These are phyloP conservation scores for Trichonephila clavipes DNA, from an alignment of 1,140 invertebrate species.

Conservation along the genomic window DNA sequence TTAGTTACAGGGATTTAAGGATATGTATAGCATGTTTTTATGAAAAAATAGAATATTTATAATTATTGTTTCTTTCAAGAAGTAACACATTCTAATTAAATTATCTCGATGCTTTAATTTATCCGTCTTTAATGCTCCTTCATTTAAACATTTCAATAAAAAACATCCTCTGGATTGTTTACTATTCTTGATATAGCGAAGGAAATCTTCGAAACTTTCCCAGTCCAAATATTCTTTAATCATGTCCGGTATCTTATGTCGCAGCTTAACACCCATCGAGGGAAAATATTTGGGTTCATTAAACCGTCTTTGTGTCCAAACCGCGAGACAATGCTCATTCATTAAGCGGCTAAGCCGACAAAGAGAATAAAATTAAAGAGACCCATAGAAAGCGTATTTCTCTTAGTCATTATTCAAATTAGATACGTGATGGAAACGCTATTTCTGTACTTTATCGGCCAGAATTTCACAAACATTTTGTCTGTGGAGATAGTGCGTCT, in stretches of 20 bases:
- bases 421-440: conserved; percentile 18
- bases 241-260: not conserved
- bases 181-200: too few relatives aligned
- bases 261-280: not conserved
- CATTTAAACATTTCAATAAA: too few relatives aligned
- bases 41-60: too few relatives aligned
- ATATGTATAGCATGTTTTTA: too few relatives aligned
- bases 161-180: too few relatives aligned
- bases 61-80: too few relatives aligned
- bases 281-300: not conserved
- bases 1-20: too few relatives aligned
- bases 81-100: too few relatives aligned
- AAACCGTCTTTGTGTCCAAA: not conserved
- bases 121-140: too few relatives aligned
- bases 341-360: not conserved
- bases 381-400: not conserved
- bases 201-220: too few relatives aligned
- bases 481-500: not conserved
- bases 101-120: too few relatives aligned
- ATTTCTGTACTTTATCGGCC: not conserved
- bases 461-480: not conserved
- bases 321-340: conserved; percentile 30
- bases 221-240: not conserved
- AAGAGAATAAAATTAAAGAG: conserved; percentile 32
- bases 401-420: conserved; percentile 46